Conservation (phyloP, 2,888 invertebrate species). For the Acanthococcus lagerstroemiae region DNA sequence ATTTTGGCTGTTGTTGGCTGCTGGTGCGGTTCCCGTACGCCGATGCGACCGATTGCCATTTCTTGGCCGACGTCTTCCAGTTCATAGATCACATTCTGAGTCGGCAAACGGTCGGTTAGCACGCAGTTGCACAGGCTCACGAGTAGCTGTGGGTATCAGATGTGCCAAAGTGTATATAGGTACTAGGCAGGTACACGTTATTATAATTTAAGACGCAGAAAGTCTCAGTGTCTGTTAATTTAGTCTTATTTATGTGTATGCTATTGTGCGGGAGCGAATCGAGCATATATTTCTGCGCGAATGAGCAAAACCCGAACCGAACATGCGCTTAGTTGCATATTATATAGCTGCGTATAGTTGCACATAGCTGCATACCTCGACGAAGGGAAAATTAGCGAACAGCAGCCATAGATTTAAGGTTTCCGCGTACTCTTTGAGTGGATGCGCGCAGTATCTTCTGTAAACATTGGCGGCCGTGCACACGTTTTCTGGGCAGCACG, state of each 20-base stretch:
- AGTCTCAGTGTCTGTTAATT: no score
- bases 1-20: background rate
- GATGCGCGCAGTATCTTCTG: background rate
- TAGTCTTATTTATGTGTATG: no score
- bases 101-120: constrained; percentile 17
- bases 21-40: background rate
- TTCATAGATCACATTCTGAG: constrained; percentile 6
- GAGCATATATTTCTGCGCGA: no score
- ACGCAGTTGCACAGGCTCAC: constrained; percentile 21
- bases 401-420: constrained; percentile 18
- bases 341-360: no score
- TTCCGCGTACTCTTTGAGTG: constrained; percentile 8
- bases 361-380: constrained; percentile 23
- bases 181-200: no score
- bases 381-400: constrained; percentile 21
- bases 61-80: constrained; percentile 1
- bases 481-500: constrained; percentile 12
- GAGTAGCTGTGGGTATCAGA: constrained; percentile 1
- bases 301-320: no score
- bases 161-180: background rate
- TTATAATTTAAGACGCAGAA: no score
- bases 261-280: no score
- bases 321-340: no score
- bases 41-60: background rate
- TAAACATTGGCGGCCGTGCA: constrained; percentile 13